Conservation (phyloP, 2,888 invertebrate species). For the Conomelus anceps region DNA sequence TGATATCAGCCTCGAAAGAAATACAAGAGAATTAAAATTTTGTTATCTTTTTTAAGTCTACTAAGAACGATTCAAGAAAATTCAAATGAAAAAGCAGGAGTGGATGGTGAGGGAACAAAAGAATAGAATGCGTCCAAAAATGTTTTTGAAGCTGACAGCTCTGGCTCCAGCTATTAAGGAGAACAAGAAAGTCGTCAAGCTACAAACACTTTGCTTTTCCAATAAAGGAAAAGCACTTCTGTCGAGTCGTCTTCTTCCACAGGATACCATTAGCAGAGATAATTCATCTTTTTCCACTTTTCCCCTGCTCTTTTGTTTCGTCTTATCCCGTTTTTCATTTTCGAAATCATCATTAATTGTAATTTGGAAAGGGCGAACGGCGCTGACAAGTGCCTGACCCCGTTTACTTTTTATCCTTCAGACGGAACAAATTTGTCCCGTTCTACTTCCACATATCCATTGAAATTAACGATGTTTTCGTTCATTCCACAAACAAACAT, state of each 20-base stretch:
- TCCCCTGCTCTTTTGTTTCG: not conserved
- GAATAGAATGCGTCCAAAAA: not conserved
- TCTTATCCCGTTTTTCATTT: not conserved
- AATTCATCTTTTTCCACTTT: not conserved
- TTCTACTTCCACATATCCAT: not conserved
- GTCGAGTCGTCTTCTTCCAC: not conserved
- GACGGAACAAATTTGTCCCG: not conserved
- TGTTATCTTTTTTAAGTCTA: too few species aligned
- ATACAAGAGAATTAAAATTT: not conserved
- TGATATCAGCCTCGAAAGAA: not conserved
- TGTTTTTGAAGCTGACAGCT: not conserved
- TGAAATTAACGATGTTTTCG: not conserved
- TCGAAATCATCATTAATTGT: not conserved
- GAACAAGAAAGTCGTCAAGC: not conserved
- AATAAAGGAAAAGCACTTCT: not conserved
- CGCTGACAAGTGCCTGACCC: not conserved
- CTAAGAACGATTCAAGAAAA: not conserved
- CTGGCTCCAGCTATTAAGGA: not conserved
- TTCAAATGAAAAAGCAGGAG: not conserved
- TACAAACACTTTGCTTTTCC: not conserved
- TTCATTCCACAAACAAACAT: not conserved
- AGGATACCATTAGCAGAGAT: not conserved
- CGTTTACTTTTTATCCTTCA: not conserved
- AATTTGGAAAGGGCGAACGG: not conserved
- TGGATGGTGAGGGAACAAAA: not conserved